Evolutionary conservation across 23 tunicate species (phyloP).

Genomic region (Phallusia fumigata): DNA sequence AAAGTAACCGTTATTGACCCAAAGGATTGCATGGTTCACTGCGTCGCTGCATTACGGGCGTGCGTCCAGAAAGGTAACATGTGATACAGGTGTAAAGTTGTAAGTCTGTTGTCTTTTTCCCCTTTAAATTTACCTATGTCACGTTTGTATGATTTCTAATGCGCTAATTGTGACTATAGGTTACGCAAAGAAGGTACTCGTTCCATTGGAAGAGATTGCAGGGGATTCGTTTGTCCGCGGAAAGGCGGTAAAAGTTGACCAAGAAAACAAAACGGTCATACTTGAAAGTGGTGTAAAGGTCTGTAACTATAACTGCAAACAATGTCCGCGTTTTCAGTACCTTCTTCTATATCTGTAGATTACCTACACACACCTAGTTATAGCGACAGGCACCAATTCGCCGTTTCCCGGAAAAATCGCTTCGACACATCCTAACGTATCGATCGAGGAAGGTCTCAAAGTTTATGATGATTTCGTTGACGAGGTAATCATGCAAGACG

Average conservation of each 20-base stretch:
- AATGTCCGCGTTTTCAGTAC: not conserved
- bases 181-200: conserved; percentile 49
- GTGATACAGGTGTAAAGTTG: not conserved
- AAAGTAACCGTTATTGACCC: conserved; percentile 79
- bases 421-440: conserved; percentile 1
- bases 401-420: conserved; percentile 28
- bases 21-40: conserved; percentile 67
- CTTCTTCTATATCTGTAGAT: not conserved
- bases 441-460: not conserved
- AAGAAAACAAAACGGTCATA: conserved; percentile 48
- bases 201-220: conserved; percentile 44
- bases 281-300: conserved; percentile 53
- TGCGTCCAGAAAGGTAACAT: conserved; percentile 34
- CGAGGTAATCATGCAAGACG: not conserved
- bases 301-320: too few species aligned
- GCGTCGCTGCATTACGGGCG: conserved; percentile 72
- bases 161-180: too few species aligned
- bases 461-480: not conserved
- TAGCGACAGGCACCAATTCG: conserved; percentile 39
- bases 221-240: conserved; percentile 61
- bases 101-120: too few species aligned
- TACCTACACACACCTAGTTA: conserved; percentile 43
- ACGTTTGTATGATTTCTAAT: too few species aligned
- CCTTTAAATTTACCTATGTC: too few species aligned
- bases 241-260: conserved; percentile 35